A percentile compares a stretch with the other conserved stretches of the same genome.
These are phyloP conservation scores for Prostheceraeus crozeri DNA, from an alignment of 2,888 invertebrate species.

Conservation along the genomic window DNA sequence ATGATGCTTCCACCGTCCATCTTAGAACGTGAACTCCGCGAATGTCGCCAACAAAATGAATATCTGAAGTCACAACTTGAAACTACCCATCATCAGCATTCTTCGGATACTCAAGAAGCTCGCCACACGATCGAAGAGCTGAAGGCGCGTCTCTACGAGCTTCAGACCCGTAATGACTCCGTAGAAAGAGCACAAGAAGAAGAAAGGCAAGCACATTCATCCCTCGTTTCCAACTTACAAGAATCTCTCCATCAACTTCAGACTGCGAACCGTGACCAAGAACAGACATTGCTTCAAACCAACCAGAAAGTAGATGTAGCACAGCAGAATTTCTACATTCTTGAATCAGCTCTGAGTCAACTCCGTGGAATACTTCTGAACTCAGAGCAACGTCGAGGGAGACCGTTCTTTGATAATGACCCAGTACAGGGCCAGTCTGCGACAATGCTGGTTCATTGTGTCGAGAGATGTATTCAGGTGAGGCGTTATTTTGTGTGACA, in stretches of 20 bases:
- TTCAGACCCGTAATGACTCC: background rate
- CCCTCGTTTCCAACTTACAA: background rate
- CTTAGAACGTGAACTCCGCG: background rate
- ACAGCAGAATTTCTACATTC: conserved; percentile 44
- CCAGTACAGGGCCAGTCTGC: conserved; percentile 45
- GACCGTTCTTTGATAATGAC: conserved; percentile 47
- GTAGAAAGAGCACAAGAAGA: background rate
- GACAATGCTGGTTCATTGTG: conserved; percentile 46
- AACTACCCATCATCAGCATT: background rate
- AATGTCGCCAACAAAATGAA: background rate
- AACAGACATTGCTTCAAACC: conserved; percentile 40
- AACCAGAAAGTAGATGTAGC: conserved; percentile 44
- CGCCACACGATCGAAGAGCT: background rate
- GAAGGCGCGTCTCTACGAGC: conserved; percentile 9
- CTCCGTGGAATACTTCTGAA: conserved; percentile 45
- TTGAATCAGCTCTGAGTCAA: conserved; percentile 46
- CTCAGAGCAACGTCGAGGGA: conserved; percentile 45
- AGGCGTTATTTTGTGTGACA: conserved; percentile 1
- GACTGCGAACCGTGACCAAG: conserved; percentile 2
- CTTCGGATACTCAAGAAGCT: background rate
- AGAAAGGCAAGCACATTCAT: background rate
- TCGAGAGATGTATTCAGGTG: conserved; percentile 48
- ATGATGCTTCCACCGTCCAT: background rate
- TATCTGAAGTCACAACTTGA: background rate
- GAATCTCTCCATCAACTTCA: background rate